Percentiles rank a stretch among this genome's conserved stretches.
These are phyloP conservation scores for Macaca nemestrina DNA, from an alignment of 2,113 vertebrate genomes.

Conservation along the genomic window DNA sequence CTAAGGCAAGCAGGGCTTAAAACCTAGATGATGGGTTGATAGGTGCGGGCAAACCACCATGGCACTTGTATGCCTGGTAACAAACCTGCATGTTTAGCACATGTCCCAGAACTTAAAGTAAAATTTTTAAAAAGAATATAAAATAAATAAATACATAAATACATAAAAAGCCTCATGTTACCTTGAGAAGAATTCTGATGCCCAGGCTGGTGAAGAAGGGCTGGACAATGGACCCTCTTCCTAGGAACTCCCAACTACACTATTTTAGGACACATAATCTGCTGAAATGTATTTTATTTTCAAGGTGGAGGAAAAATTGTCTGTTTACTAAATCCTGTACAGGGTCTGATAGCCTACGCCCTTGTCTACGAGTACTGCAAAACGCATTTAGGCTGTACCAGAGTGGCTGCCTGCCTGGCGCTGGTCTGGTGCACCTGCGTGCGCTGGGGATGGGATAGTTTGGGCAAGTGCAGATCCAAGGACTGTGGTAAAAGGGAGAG, in stretches of 20 bases:
- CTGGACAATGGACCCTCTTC: constrained; percentile 73
- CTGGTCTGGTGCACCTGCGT: constrained; percentile 20
- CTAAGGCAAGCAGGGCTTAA: too few relatives aligned
- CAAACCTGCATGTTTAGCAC: too few relatives aligned
- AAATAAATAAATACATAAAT: too few relatives aligned
- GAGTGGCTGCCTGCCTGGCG: not conserved
- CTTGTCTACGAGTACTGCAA: constrained; percentile 66
- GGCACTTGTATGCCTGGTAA: too few relatives aligned
- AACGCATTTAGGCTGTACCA: constrained; percentile 20
- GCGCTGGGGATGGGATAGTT: constrained; percentile 48
- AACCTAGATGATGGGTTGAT: too few relatives aligned
- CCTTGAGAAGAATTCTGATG: constrained; percentile 77
- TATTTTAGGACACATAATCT: constrained; percentile 78
- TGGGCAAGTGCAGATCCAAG: constrained; percentile 47
- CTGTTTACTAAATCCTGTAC: constrained; percentile 69
- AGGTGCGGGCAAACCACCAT: too few relatives aligned
- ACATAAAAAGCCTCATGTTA: constrained; percentile 73
- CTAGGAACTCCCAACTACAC: constrained; percentile 80
- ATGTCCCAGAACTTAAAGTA: too few relatives aligned
- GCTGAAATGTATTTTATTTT: constrained; percentile 83
- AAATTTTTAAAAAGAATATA: too few relatives aligned
- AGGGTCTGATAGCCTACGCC: constrained; percentile 72
- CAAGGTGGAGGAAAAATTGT: constrained; percentile 72
- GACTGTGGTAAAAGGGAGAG: constrained; percentile 47
- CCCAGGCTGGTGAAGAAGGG: constrained; percentile 80